Conservation (phyloP, 2,113 vertebrate species). For the Poicephalus gulielmi region DNA sequence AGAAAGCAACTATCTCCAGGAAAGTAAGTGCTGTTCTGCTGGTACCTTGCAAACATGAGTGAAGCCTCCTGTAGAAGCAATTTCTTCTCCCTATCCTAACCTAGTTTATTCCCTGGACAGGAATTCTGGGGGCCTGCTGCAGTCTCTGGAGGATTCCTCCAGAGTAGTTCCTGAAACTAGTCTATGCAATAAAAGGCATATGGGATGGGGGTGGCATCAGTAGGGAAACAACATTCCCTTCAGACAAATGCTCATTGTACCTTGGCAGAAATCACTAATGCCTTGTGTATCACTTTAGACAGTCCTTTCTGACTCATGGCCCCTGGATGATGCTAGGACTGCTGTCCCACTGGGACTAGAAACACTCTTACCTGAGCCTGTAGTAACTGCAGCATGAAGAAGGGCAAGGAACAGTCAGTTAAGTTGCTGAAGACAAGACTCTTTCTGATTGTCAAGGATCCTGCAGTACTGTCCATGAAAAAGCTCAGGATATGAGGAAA, state of each 20-base stretch:
- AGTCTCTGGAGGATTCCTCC: background rate
- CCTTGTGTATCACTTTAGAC: background rate
- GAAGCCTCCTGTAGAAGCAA: background rate
- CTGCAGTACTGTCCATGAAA: background rate
- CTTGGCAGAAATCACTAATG: background rate
- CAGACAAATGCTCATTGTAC: background rate
- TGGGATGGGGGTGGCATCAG: background rate
- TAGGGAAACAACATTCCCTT: background rate
- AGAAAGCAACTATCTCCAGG: background rate
- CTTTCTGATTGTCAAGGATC: background rate
- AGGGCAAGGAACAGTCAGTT: background rate
- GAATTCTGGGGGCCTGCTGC: background rate
- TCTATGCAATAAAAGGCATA: background rate
- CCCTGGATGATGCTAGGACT: background rate
- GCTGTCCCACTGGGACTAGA: background rate
- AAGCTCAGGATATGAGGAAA: background rate
- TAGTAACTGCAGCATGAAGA: background rate
- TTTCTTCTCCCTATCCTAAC: background rate
- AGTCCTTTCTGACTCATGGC: background rate
- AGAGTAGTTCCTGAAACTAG: background rate
- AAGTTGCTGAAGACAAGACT: background rate
- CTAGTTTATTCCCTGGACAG: background rate
- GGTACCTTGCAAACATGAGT: background rate
- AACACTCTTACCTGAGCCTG: background rate
- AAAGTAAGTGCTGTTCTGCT: background rate